Base-by-base conservation (phyloP, 2,888 invertebrate species). In the Hypselothyrea guttata region DNA sequence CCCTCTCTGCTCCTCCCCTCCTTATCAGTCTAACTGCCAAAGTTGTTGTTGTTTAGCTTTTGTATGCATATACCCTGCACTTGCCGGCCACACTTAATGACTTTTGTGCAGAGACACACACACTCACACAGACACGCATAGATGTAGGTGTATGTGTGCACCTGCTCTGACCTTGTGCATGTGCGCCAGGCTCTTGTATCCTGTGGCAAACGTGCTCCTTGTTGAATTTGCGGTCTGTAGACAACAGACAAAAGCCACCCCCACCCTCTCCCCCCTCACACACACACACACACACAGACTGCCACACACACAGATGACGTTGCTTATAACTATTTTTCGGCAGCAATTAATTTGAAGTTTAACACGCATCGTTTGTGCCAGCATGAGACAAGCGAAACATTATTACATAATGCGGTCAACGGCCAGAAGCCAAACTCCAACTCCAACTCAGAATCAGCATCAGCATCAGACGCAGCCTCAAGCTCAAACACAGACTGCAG, bases 281-380 rank as follows among this genome's bases (percentile, higher is more conserved):
- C 28, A 7, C 42, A 44, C 22, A 22, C 22, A 22, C 22, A 22
- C 31, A 22, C 38, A 13, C 12, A 18, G 5, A 27, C 49, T 11
- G 31, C 8, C 13, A 30, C 28, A 46, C 22, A 22, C 22, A 22
- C 22, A 22, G 3, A 22, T 22, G 22, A 4, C 37, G 45, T 13
- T 28, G 35, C 40, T 60, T 61, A 66, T 71, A 72, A 70, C 73
- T 57, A 73, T 83, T 79, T 79, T 79, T 79, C 65, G 86, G 76
- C 58, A 71, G 84, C 84, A 81, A 81, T 81, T 85, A 81, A 85
- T 84, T 85, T 84, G 63, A 68, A 85, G 81, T 85, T 85, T 75
- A 84, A 66, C 68, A 84, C 84, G 65, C 75, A 67, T 51, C 71
- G 53, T 47, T 52, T 40, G 27, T 35, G 9, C 7, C 13, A 33